Evolutionary conservation across 2,888 invertebrate genomes (phyloP), one percentile per base, ranked within the genome.

Genomic region (Phanerotoma sp.): DNA sequence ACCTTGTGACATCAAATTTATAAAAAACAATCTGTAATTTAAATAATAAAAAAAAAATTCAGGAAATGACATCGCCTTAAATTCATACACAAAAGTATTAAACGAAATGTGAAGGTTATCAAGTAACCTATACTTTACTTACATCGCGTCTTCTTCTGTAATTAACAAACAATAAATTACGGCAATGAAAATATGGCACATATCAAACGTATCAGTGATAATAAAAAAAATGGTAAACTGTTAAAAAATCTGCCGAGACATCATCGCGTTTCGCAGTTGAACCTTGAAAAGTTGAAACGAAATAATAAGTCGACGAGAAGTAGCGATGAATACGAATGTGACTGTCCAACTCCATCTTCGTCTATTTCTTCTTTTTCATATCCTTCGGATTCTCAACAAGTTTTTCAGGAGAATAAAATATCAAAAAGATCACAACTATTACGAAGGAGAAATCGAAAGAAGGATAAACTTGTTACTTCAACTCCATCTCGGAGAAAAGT

Each of bases 301-400:
- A 35, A 35, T 21, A 22, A 6, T 38, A 11, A 38, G 38, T 20
- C 38, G 38, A 38, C 20, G 16, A 35, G 15, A 40, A 5, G 9
- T n/a, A 37, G 11, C 5, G 18, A 49, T 28, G 40, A 49, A 49
- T 20, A n/a, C n/a, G 18, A 49, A 30, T 40, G 49, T 40, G 20
- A 40, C 20, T 28, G 49, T 32, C 13, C 38, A 7, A 4, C 9
- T n/a, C n/a, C n/a, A n/a, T n/a, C n/a, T n/a, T n/a, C n/a, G n/a
- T n/a, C n/a, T n/a, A n/a, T n/a, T n/a, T n/a, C n/a, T n/a, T n/a
- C n/a, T n/a, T n/a, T n/a, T n/a, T n/a, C n/a, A n/a, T n/a, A n/a
- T 6, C 33, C 32, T n/a, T 28, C 44, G 3, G 21, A 46, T 21
- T n/a, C 21, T 33, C 20, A 46, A 20, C 7, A 6, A 33, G 9